These are phyloP conservation scores for Seladonia tumulorum DNA, from an alignment of 2,888 invertebrate genomes.

Conservation along the genomic window DNA sequence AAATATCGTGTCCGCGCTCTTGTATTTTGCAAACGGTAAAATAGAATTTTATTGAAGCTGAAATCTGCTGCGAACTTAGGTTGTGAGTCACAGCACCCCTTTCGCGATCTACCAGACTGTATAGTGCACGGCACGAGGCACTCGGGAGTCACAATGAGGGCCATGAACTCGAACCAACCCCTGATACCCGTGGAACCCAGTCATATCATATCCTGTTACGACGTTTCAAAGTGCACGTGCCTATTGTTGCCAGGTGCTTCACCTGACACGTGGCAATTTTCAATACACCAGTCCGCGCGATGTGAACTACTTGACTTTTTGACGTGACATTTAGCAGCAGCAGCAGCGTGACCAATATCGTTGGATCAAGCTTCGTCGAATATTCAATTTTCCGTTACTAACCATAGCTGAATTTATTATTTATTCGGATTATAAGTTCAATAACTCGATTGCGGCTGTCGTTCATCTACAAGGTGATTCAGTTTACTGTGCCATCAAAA, in stretches of 20 bases:
- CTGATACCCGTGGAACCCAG: conserved; percentile 60
- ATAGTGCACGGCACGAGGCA: conserved; percentile 48
- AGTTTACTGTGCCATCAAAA: too few relatives aligned
- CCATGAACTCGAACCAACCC: conserved; percentile 61
- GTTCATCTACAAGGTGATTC: not conserved
- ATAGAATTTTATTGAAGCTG: not conserved
- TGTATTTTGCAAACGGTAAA: not conserved
- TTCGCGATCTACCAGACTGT: conserved; percentile 38
- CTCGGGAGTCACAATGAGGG: conserved; percentile 33
- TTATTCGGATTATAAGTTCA: not conserved
- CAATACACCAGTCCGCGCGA: conserved; percentile 65
- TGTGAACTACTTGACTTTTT: conserved; percentile 76
- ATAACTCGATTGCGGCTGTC: not conserved
- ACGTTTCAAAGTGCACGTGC: conserved; percentile 74
- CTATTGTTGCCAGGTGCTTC: conserved; percentile 75
- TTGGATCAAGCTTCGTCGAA: conserved; percentile 27
- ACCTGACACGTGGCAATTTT: conserved; percentile 82
- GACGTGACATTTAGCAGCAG: conserved; percentile 57
- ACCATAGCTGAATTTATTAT: not conserved
- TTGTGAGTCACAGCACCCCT: conserved; percentile 34
- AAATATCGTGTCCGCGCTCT: too few relatives aligned
- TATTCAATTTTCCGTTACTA: not conserved
- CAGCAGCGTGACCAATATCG: conserved; percentile 35
- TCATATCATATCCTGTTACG: conserved; percentile 67
- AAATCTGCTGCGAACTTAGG: not conserved